Conservation (phyloP, 2,113 vertebrate genomes). For the Crocuta crocuta region DNA sequence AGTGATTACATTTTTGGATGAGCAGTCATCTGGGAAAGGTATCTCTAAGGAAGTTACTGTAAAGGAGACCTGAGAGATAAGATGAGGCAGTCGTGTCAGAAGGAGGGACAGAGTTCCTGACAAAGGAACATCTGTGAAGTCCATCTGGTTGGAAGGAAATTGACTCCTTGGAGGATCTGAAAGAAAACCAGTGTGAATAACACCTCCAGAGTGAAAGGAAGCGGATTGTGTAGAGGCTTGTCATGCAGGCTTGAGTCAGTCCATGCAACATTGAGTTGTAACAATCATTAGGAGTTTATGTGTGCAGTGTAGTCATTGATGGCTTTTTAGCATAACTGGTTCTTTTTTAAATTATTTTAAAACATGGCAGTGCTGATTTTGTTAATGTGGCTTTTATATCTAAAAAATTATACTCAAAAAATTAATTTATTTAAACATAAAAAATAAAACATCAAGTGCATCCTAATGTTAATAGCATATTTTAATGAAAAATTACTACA, state of each 20-base stretch:
- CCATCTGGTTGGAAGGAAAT: background rate
- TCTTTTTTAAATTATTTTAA: background rate
- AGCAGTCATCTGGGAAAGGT: background rate
- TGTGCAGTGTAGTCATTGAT: background rate
- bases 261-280: background rate
- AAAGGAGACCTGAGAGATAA: background rate
- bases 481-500: conserved; percentile 7
- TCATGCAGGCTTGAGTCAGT: rapidly evolving
- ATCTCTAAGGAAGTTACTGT: background rate
- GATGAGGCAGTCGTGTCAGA: background rate
- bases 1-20: background rate
- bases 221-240: background rate
- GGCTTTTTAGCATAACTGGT: background rate
- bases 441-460: background rate
- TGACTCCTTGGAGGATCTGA: background rate
- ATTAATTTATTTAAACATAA: background rate
- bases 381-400: background rate
- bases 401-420: background rate
- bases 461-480: background rate
- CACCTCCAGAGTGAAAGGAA: background rate
- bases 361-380: background rate
- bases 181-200: background rate
- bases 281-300: background rate
- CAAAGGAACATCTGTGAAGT: background rate
- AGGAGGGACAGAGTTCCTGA: background rate